Percentiles rank a stretch among this genome's conserved stretches.
phyloP scores from a whole-genome alignment of 2,888 invertebrate species.

The Synanthedon andrenaeformis region DNA sequence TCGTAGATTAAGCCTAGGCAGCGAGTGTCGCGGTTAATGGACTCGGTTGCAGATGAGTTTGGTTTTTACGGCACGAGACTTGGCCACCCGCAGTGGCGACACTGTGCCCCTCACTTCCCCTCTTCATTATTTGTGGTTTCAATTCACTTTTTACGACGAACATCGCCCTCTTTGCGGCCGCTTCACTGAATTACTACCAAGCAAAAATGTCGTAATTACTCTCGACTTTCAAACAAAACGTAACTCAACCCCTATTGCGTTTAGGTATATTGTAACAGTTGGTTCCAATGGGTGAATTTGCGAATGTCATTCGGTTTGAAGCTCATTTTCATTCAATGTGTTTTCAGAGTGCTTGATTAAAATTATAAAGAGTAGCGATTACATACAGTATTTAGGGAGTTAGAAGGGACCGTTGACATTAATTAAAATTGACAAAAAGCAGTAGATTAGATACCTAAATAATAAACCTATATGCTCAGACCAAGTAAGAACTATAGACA shows the following conservation, averaged over 20 bases:
- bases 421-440: neutral
- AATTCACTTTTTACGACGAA: conserved; percentile 63
- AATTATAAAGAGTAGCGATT: conserved; percentile 11
- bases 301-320: conserved; percentile 4
- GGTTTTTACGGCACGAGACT: conserved; percentile 66
- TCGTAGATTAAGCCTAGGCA: conserved; percentile 52
- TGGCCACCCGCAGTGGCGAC: conserved; percentile 62
- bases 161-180: conserved; percentile 46
- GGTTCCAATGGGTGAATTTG: conserved; percentile 2
- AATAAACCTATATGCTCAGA: neutral
- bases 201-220: conserved; percentile 34
- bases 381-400: conserved; percentile 2
- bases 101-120: conserved; percentile 25
- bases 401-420: neutral
- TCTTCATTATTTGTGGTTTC: conserved; percentile 66
- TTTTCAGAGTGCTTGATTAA: conserved; percentile 16
- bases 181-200: conserved; percentile 33
- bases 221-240: conserved; percentile 8
- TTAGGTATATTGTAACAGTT: conserved; percentile 6
- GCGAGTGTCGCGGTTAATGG: conserved; percentile 39
- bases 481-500: too few relatives aligned
- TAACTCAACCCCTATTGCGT: conserved; percentile 5
- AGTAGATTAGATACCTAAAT: neutral
- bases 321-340: conserved; percentile 8
- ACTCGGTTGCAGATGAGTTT: conserved; percentile 54